Base-by-base conservation (phyloP, 2,888 invertebrate species). In the Eupithecia exiguata region DNA sequence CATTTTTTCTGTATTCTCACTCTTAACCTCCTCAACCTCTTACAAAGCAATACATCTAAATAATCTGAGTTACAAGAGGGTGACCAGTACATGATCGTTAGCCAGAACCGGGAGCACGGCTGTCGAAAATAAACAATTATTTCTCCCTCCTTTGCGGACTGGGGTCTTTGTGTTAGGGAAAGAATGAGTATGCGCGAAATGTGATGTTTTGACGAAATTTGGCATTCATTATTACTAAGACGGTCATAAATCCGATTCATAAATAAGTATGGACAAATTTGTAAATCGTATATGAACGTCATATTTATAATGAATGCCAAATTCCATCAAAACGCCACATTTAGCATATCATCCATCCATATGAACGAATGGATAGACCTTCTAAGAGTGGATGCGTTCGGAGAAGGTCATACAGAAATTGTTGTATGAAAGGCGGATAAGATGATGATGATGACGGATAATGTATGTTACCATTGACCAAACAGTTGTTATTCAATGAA, bases 121-220 rank as follows among this genome's bases (percentile, higher is more conserved):
- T 87, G 90, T 90, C 88, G 92, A 93, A 92, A 92, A 92, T 94
- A 94, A 94, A 94, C 94, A 94, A 94, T 94, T 93, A 92, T 93
- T 93, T 92, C 87, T 40, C 85, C 82, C 85, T 85, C 81, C 81
- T 79, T 83, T 83, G 84, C 78, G 81, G 83, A 87, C 85, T 88
- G 85, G 93, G 92, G 91, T 85, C 87, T 78, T 74, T 36, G 79
- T 77, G 36, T 72, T 71, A 35, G 9, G 36, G 21, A 75, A 74
- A 86, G 25, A 86, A 77, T 85, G 72, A 49, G 88, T 75, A 87
- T 84, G 78, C 84, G 83, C 69, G 68, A 79, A 72, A 76, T 76
- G 12, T 10, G 5, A 58, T 65, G 18, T 69, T 70, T 71, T 63
- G 14, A 66, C 18, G 21, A n/a, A 30, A 36, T 65, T 36, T 36